Evolutionary conservation across 2,888 invertebrate species (phyloP).

Genomic region (Spicauda simplicius): DNA sequence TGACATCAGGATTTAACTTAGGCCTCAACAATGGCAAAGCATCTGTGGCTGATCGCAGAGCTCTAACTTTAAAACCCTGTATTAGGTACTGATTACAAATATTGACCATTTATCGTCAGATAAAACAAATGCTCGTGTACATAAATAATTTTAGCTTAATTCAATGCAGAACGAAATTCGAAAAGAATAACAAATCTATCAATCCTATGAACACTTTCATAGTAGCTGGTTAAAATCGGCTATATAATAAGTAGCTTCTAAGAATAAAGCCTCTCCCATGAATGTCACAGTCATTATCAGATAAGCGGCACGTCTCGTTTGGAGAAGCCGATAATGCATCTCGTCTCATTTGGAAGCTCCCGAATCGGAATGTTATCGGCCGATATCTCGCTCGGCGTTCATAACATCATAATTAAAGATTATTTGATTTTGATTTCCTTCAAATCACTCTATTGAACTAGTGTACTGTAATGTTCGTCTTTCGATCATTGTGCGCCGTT

Average conservation of each 20-base stretch:
- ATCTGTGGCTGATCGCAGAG: too few species aligned
- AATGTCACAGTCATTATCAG: conserved; percentile 30
- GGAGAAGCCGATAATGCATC: conserved; percentile 18
- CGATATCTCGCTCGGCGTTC: conserved; percentile 26
- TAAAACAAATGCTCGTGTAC: too few species aligned
- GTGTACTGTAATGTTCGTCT: not conserved
- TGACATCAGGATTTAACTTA: too few species aligned
- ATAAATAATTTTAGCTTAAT: too few species aligned
- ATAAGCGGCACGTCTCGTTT: conserved; percentile 23
- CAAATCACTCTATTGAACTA: conserved; percentile 16
- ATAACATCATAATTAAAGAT: conserved; percentile 34
- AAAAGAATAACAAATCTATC: not conserved
- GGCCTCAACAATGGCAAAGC: too few species aligned
- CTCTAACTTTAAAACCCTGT: too few species aligned
- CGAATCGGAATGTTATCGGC: conserved; percentile 61
- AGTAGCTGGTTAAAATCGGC: conserved; percentile 5
- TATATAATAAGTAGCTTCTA: conserved; percentile 7
- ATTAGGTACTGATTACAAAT: too few species aligned
- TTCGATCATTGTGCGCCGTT: not conserved
- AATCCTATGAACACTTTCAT: not conserved
- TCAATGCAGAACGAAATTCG: too few species aligned
- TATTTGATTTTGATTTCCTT: conserved; percentile 29
- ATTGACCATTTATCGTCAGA: too few species aligned
- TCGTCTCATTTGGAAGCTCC: conserved; percentile 44
- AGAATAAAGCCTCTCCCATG: conserved; percentile 26